Base-by-base conservation (phyloP, 2,888 invertebrate genomes). In the Microplitis manilae region DNA sequence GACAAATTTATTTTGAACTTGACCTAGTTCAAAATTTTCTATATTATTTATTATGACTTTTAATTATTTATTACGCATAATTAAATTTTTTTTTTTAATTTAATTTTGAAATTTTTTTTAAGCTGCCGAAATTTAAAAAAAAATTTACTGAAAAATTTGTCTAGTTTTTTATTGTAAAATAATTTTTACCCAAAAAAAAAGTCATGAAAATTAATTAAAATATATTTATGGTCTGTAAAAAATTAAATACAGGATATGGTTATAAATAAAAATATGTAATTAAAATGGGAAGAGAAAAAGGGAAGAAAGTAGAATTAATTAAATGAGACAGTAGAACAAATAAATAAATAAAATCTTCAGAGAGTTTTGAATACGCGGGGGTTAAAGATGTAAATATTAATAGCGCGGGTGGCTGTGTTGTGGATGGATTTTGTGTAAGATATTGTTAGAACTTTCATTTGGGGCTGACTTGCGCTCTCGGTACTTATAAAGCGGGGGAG, bases 361-460 rank as follows among this genome's bases (percentile, higher is more conserved):
- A 62, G 68, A 61, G 40, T 15, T 61, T 39, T 71, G 60, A 62
- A 61, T 41, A 39, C 68, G 68, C 75, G 61, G 78, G 68, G 76
- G 71, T 79, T 77, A 78, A 73, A 75, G 79, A 76, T 70, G 77
- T 82, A 87, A 62, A 87, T 87, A 88, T 88, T 88, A 87, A 88
- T 87, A 86, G 87, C 87, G 88, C 87, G 86, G 88, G 88, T 86
- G 88, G 87, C 81, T 86, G 79, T 79, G 82, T 83, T 82, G 88
- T 86, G 88, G 87, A 81, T 86, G 80, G 79, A 83, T 81, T 78
- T 83, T 83, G 85, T 84, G 86, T 83, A 86, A 84, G 88, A 88
- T 88, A 88, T 88, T 88, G 88, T 88, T 88, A 88, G 88, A 88
- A 87, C 85, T 85, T 82, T 83, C 50, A 50, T 50, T 62, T 84